A percentile compares a stretch with the other conserved stretches of the same genome.
These are phyloP conservation scores for Spialia ferax DNA, from an alignment of 2,888 invertebrate species.

Conservation along the genomic window DNA sequence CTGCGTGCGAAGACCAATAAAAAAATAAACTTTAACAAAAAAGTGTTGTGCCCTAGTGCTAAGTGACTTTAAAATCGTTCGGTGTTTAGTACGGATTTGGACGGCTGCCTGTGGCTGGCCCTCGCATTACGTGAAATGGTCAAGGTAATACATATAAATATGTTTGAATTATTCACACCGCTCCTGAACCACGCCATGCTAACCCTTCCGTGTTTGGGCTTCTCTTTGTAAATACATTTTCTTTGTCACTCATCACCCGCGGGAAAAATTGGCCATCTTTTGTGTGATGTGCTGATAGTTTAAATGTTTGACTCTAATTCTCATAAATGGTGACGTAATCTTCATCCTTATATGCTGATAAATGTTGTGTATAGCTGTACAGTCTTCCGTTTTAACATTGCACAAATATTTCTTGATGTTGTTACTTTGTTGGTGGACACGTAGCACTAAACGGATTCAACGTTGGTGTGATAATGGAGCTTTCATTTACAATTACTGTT, in stretches of 20 bases:
- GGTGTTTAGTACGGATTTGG: constrained; percentile 63
- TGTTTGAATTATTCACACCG: constrained; percentile 76
- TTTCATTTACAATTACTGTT: not conserved
- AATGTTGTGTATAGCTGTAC: constrained; percentile 28
- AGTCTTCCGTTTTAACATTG: constrained; percentile 21
- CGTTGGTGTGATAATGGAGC: not conserved
- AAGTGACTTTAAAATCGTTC: constrained; percentile 67
- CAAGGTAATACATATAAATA: constrained; percentile 80
- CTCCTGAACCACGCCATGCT: constrained; percentile 67
- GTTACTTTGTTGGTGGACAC: not conserved
- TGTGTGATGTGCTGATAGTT: constrained; percentile 55
- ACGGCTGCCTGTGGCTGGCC: constrained; percentile 66
- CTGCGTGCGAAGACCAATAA: constrained; percentile 72
- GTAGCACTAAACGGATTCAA: constrained; percentile 5
- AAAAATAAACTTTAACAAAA: constrained; percentile 66
- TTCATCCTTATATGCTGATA: constrained; percentile 48
- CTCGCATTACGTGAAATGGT: constrained; percentile 83
- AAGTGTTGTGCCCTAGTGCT: constrained; percentile 61
- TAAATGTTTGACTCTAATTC: constrained; percentile 61
- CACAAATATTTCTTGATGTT: constrained; percentile 20
- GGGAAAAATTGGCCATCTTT: constrained; percentile 52
- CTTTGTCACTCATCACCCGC: constrained; percentile 71
- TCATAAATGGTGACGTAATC: constrained; percentile 57
- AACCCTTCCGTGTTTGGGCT: constrained; percentile 78
- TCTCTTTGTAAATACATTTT: constrained; percentile 78